These are phyloP conservation scores for Antennarius striatus DNA, from an alignment of 2,113 vertebrate species.

Conservation along the genomic window DNA sequence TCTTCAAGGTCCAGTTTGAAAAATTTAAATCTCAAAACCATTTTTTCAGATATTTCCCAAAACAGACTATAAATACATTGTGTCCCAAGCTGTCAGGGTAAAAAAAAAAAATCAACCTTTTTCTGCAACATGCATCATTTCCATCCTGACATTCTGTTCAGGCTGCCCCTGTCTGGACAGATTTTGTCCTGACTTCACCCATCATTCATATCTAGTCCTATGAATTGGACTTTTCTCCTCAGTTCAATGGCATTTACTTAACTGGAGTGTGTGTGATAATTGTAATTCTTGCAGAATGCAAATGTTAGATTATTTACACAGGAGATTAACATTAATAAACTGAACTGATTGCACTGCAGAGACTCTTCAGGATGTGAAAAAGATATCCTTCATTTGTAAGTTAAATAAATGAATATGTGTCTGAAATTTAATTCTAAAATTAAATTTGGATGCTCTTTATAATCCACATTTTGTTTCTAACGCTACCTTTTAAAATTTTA, in stretches of 20 bases:
- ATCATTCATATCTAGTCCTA: constrained; percentile 10
- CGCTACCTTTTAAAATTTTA: not conserved
- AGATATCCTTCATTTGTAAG: constrained; percentile 37
- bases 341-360: constrained; percentile 11
- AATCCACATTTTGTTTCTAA: constrained; percentile 10
- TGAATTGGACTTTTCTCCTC: constrained; percentile 8
- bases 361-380: constrained; percentile 2
- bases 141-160: not conserved
- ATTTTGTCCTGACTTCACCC: constrained; percentile 15
- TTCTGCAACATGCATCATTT: not conserved
- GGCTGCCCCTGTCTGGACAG: constrained; percentile 7
- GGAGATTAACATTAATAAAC: constrained; percentile 39
- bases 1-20: constrained; percentile 10
- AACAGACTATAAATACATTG: constrained; percentile 20
- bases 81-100: not conserved
- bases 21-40: constrained; percentile 9
- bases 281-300: constrained; percentile 22
- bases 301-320: constrained; percentile 33
- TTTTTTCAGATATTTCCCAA: constrained; percentile 2
- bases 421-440: constrained; percentile 42
- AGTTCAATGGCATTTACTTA: constrained; percentile 19
- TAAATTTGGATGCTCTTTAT: constrained; percentile 16
- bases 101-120: constrained; percentile 22
- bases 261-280: constrained; percentile 6
- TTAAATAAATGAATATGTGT: constrained; percentile 36